Base-by-base conservation (phyloP, 2,113 vertebrate species). In the Octodon degus region DNA sequence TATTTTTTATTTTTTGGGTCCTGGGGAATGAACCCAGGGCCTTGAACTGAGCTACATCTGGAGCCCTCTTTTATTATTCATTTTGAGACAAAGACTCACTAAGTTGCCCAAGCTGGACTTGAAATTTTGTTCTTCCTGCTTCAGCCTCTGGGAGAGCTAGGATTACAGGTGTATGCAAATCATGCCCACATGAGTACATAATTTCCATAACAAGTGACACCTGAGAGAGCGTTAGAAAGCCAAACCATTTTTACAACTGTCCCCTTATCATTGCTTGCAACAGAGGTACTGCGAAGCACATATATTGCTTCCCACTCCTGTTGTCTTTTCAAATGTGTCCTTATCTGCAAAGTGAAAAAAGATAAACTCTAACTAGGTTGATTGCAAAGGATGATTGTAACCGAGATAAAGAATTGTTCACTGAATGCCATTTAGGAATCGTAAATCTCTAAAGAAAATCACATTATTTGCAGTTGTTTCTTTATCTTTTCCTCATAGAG, bases 351-450 rank as follows among this genome's bases (percentile, higher is more conserved):
- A 13, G 37, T 95, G 7, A 37, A 84, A 96, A 40, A 37, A 74
- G 47, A 40, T 80, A 79, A 68, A 74, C 22, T 9, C 47, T 76
- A 93, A 76, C 27, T n/a, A 72, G 37, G 90, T 70, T 60, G 25
- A 93, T 80, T 87, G 19, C 80, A 80, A 94, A 76, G 30, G 16
- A 67, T 84, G 55, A 95, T 94, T 92, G 74, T 86, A 20, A 8
- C 79, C 62, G 72, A 94, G 81, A 68, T 94, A 25, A 80, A 91
- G 43, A 60, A 87, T 83, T 14, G 34, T 76, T 92, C 50, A 62
- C 4, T 60, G 25, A 62, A 40, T 90, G 43, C 2, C 24, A 67
- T 72, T 6, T 80, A 72, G 88, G 40, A 91, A 93, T 90, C n/a
- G 20, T 90, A 94, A 77, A 50, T 93, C 19, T 67, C 32, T 88